Base-by-base conservation (phyloP, 2,797 vertebrate genomes). In the Emys orbicularis region DNA sequence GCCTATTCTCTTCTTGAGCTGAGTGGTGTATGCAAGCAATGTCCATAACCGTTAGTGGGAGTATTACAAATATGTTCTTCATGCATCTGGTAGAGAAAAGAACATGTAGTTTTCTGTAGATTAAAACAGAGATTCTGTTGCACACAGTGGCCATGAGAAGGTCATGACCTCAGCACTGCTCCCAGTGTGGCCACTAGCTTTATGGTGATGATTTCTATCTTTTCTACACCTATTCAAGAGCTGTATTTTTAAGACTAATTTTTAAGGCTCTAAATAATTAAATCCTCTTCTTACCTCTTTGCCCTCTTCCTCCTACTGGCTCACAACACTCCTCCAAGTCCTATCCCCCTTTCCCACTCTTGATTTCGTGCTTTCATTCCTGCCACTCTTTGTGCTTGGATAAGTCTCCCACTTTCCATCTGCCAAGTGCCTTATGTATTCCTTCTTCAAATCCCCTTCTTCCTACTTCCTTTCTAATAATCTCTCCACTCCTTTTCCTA, bases 331-430 rank as follows among this genome's bases (percentile, higher is more conserved):
- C 76, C 52, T 80, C 65, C 76, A 86, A 95, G 89, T 91, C 86
- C 88, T 79, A 11, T 93, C 84, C 89, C 11, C 0, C 49, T 90
- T 94, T 94, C 93, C 90, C 89, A 95, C 94, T 93, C 86, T 72
- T 83, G 29, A 88, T 79, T 94, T 95, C 49, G 53, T 89, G 31
- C 57, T 87, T 94, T 82, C 74, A 74, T 91, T 87, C 56, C 23
- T 92, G 90, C 86, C 92, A 47, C 47, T 89, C 83, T 80, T 96
- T 80, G 29, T 81, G 56, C 76, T 86, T 94, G 54, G 95, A 90
- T 61, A 89, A 92, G 10, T 97, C 93, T 95, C 96, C 93, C 89
- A 96, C 96, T 88, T 96, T 68, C 96, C 94, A 96, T 97, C 93
- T 97, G 95, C 87, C 91, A 93, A 16, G 27, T 95, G 65, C 68